These are phyloP conservation scores for Ophion obscuratus DNA, from an alignment of 2,888 invertebrate species.

Conservation along the genomic window DNA sequence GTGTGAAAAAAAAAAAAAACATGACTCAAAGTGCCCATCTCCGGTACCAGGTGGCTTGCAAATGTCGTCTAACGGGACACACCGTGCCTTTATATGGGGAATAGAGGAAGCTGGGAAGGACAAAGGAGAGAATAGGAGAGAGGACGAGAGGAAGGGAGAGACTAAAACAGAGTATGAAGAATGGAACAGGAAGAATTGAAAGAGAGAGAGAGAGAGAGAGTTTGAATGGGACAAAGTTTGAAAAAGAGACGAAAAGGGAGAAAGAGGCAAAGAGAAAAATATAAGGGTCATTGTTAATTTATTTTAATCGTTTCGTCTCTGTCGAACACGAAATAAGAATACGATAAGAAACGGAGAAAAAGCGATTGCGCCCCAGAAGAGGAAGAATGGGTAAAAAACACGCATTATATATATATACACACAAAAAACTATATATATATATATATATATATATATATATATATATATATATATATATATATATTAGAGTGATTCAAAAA, in stretches of 20 bases:
- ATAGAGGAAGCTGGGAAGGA: slow-evolving; percentile 28
- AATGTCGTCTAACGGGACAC: slow-evolving; percentile 68
- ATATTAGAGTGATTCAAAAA: too few species aligned
- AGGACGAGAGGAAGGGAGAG: slow-evolving; percentile 9
- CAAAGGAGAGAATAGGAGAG: slow-evolving; percentile 5
- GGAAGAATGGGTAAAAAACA: slow-evolving; percentile 26
- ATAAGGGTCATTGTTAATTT: too few species aligned
- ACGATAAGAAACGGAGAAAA: neutral
- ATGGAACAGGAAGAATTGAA: neutral
- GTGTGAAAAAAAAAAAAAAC: slow-evolving; percentile 10
- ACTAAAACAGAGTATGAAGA: neutral
- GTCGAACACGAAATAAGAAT: too few species aligned
- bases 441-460: neutral
- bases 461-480: too few species aligned
- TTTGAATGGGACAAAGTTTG: neutral
- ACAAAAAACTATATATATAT: neutral
- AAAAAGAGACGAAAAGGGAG: slow-evolving; percentile 4
- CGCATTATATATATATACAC: neutral
- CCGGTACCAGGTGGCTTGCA: slow-evolving; percentile 24
- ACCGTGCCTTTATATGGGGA: slow-evolving; percentile 78
- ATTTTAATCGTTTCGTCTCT: too few species aligned
- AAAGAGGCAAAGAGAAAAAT: neutral
- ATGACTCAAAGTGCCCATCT: slow-evolving; percentile 28
- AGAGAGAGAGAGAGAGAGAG: neutral
- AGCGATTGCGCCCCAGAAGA: too few species aligned